These are phyloP conservation scores for Tetramorium bicarinatum DNA, from an alignment of 2,888 invertebrate species.

Conservation along the genomic window DNA sequence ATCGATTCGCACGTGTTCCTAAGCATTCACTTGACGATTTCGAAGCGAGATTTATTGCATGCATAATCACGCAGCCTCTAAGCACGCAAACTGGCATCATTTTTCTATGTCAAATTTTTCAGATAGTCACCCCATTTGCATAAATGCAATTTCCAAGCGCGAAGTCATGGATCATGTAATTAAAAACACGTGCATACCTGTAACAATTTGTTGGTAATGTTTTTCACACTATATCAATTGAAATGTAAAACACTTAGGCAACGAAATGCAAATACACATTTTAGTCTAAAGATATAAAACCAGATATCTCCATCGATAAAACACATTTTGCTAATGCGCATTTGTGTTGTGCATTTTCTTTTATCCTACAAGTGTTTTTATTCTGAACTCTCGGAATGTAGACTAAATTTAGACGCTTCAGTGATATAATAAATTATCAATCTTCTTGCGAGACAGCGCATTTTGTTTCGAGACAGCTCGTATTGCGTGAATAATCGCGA, in stretches of 20 bases:
- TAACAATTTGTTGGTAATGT: constrained; percentile 45
- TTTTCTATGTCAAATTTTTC: constrained; percentile 70
- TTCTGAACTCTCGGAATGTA: neutral
- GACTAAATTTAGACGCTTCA: constrained; percentile 34
- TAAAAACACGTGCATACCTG: constrained; percentile 35
- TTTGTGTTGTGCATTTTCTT: neutral
- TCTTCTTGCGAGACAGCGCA: constrained; percentile 36
- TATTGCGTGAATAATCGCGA: constrained; percentile 51
- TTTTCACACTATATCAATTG: constrained; percentile 21
- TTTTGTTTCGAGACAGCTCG: constrained; percentile 45
- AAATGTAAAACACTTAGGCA: constrained; percentile 14
- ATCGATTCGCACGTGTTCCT: constrained; percentile 70
- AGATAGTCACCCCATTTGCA: constrained; percentile 55
- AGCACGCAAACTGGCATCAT: constrained; percentile 65
- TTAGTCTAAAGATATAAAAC: neutral
- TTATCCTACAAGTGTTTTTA: neutral
- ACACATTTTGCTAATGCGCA: neutral
- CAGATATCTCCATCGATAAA: neutral
- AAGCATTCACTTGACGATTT: constrained; percentile 62
- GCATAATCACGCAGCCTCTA: constrained; percentile 50
- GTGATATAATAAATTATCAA: constrained; percentile 43
- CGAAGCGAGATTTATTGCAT: constrained; percentile 66
- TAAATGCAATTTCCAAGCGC: constrained; percentile 54
- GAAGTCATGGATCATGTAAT: constrained; percentile 53
- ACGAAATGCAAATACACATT: constrained; percentile 2